Conservation (phyloP, 2,888 invertebrate genomes). For the Mythimna loreyi region DNA sequence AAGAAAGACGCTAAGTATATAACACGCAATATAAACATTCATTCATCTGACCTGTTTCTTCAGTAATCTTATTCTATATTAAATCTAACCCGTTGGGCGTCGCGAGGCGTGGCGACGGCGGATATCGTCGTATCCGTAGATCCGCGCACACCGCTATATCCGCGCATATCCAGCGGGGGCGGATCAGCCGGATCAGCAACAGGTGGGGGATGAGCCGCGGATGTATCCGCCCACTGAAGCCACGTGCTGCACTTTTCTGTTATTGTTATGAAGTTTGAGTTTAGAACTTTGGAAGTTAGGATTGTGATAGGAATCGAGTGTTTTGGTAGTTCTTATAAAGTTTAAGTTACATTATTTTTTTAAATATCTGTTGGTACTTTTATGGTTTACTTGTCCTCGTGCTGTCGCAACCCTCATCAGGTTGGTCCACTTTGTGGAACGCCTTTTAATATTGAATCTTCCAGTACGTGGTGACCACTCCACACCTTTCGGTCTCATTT, state of each 20-base stretch:
- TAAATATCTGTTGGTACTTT: too few species aligned
- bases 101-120: slow-evolving; percentile 82
- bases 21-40: neutral
- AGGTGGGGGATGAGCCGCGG: slow-evolving; percentile 90
- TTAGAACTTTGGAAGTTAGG: neutral
- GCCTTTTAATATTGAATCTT: too few species aligned
- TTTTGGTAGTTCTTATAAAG: too few species aligned
- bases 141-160: slow-evolving; percentile 78
- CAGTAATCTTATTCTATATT: slow-evolving; percentile 9
- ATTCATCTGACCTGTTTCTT: slow-evolving; percentile 20
- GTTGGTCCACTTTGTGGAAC: too few species aligned
- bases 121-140: slow-evolving; percentile 75
- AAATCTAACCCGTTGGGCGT: slow-evolving; percentile 71
- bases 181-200: slow-evolving; percentile 90
- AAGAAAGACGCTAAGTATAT: too few species aligned
- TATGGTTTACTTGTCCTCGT: too few species aligned
- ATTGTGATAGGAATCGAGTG: neutral
- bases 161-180: slow-evolving; percentile 84
- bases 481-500: too few species aligned
- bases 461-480: too few species aligned
- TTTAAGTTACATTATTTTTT: too few species aligned
- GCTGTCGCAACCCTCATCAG: too few species aligned
- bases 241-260: slow-evolving; percentile 79
- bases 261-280: slow-evolving; percentile 45
- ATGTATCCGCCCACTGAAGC: slow-evolving; percentile 83